A percentile compares a stretch with the other conserved stretches of the same genome.
These are phyloP conservation scores for Hemistola chrysoprasaria DNA, from an alignment of 2,888 invertebrate genomes.

Conservation along the genomic window DNA sequence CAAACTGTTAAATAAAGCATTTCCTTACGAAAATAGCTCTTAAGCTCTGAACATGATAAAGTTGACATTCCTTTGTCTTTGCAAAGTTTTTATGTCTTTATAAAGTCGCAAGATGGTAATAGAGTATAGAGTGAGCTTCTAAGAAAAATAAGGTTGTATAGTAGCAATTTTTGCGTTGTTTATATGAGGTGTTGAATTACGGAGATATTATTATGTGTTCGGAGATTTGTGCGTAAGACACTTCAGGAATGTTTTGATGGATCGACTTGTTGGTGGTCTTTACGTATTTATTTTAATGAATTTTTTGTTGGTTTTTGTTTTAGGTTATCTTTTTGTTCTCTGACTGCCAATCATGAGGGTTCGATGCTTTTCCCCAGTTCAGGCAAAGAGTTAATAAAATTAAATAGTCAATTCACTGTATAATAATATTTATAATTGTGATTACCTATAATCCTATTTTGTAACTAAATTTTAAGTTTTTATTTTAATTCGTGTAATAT, in stretches of 20 bases:
- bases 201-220: constrained; percentile 48
- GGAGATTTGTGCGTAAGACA: constrained; percentile 71
- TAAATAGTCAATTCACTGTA: too few relatives aligned
- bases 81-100: constrained; percentile 38
- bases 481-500: too few relatives aligned
- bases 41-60: constrained; percentile 8
- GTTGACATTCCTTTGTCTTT: constrained; percentile 26
- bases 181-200: constrained; percentile 65
- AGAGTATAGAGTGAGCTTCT: constrained; percentile 36
- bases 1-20: background rate
- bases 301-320: too few relatives aligned
- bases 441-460: too few relatives aligned
- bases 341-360: too few relatives aligned
- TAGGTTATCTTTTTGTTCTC: too few relatives aligned
- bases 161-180: constrained; percentile 67
- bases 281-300: too few relatives aligned
- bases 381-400: too few relatives aligned
- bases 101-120: constrained; percentile 49
- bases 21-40: constrained; percentile 4
- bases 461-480: too few relatives aligned
- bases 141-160: constrained; percentile 38
- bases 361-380: too few relatives aligned
- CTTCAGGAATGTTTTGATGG: constrained; percentile 45
- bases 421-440: too few relatives aligned
- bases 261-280: constrained; percentile 45